phyloP scores from a whole-genome alignment of 35 echinoderm and acorn worm genomes.

The Acanthaster planci region DNA sequence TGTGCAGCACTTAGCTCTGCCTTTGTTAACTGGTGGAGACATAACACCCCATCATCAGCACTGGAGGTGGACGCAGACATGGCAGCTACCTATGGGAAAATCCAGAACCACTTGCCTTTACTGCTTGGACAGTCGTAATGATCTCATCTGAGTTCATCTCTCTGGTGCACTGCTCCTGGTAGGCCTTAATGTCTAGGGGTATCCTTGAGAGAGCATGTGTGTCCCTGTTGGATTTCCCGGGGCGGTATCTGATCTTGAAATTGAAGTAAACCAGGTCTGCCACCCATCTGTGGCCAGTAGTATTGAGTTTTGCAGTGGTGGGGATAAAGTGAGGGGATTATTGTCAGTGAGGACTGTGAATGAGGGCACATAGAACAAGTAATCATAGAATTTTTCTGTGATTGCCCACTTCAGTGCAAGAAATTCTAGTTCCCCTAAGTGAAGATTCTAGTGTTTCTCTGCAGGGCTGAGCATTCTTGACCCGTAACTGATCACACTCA shows the following conservation, averaged over 20 bases:
- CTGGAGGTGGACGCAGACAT: too few species aligned
- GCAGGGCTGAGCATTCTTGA: conserved; percentile 43
- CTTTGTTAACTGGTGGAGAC: too few species aligned
- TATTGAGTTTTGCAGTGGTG: conserved; percentile 40
- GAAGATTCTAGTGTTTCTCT: conserved; percentile 43
- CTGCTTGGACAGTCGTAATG: too few species aligned
- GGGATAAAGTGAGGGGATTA: conserved; percentile 19
- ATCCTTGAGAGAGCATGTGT: conserved; percentile 34
- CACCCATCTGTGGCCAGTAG: conserved; percentile 42
- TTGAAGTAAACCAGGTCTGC: conserved; percentile 29
- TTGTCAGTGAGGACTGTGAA: too few species aligned
- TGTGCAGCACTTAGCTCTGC: too few species aligned
- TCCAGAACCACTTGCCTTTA: too few species aligned
- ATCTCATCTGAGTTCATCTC: too few species aligned
- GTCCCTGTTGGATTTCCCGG: conserved; percentile 36
- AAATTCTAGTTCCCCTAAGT: too few species aligned
- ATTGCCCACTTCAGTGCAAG: conserved; percentile 50
- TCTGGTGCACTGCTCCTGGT: too few species aligned
- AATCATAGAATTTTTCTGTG: conserved; percentile 26
- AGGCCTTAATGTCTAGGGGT: background rate
- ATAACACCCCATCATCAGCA: too few species aligned
- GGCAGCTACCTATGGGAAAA: too few species aligned
- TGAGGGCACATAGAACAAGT: conserved; percentile 23
- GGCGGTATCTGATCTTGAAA: conserved; percentile 42
- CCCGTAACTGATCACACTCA: conserved; percentile 63